Conservation (phyloP, 1,140 invertebrate species). For the Mya arenaria region DNA sequence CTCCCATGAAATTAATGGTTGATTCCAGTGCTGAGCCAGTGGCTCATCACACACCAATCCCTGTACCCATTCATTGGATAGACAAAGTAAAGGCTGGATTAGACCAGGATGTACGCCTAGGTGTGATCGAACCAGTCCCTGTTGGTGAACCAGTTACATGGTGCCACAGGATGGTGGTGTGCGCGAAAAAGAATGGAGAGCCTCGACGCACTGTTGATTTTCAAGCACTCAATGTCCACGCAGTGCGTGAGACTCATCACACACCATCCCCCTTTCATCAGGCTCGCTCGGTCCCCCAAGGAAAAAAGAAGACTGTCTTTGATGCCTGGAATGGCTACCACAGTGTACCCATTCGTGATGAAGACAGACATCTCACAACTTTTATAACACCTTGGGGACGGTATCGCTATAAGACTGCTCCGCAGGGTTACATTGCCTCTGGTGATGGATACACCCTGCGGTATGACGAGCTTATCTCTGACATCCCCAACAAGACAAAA, state of each 20-base stretch:
- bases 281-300: slow-evolving; percentile 51
- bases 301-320: slow-evolving; percentile 56
- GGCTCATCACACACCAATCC: slow-evolving; percentile 41
- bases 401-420: slow-evolving; percentile 48
- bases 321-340: slow-evolving; percentile 61
- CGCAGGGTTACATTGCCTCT: slow-evolving; percentile 59
- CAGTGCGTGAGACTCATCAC: slow-evolving; percentile 56
- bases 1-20: slow-evolving; percentile 48
- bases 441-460: slow-evolving; percentile 59
- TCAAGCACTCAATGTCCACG: slow-evolving; percentile 56
- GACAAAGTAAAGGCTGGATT: slow-evolving; percentile 57
- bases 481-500: slow-evolving; percentile 62
- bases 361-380: slow-evolving; percentile 61
- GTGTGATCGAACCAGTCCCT: slow-evolving; percentile 63
- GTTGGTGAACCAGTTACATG: slow-evolving; percentile 60
- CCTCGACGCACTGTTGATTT: slow-evolving; percentile 62
- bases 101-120: slow-evolving; percentile 57
- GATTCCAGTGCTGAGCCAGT: slow-evolving; percentile 41
- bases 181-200: slow-evolving; percentile 58
- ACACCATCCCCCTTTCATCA: slow-evolving; percentile 57
- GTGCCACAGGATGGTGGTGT: slow-evolving; percentile 64
- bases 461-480: slow-evolving; percentile 58
- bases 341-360: slow-evolving; percentile 46
- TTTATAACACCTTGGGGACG: slow-evolving; percentile 57
- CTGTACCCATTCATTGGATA: slow-evolving; percentile 62